A percentile compares a stretch with the other conserved stretches of the same genome.
These are phyloP conservation scores for Pseudochaenichthys georgianus DNA, from an alignment of 2,797 vertebrate genomes.

Conservation along the genomic window DNA sequence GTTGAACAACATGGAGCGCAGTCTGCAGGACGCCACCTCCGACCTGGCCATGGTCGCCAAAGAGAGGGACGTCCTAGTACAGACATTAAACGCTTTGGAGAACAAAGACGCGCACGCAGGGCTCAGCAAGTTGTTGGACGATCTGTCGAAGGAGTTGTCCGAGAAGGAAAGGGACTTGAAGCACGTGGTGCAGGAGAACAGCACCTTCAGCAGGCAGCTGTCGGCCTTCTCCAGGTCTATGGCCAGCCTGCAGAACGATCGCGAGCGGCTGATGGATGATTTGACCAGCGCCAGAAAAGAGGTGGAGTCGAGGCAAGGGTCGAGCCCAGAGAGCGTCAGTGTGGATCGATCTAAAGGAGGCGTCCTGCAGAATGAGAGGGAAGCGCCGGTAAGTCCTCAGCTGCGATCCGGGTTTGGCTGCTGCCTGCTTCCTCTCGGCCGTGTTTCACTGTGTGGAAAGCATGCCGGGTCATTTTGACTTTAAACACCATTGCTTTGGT, in stretches of 20 bases:
- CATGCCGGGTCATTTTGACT: constrained; percentile 58
- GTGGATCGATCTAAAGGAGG: constrained; percentile 69
- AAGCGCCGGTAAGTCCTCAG: constrained; percentile 80
- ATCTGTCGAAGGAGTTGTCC: constrained; percentile 77
- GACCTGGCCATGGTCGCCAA: constrained; percentile 73
- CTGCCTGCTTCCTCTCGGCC: constrained; percentile 56
- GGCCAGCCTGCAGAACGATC: constrained; percentile 91
- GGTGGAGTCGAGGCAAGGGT: constrained; percentile 74
- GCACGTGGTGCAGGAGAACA: constrained; percentile 79
- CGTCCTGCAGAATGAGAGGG: constrained; percentile 68
- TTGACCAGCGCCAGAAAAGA: constrained; percentile 79
- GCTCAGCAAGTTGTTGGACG: constrained; percentile 77
- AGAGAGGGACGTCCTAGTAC: constrained; percentile 78
- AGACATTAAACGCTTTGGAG: constrained; percentile 72
- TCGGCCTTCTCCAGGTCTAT: constrained; percentile 90
- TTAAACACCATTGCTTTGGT: constrained; percentile 45
- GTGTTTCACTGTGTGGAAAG: constrained; percentile 41
- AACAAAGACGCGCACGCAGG: constrained; percentile 68
- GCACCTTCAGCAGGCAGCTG: constrained; percentile 81
- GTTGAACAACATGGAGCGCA: constrained; percentile 77
- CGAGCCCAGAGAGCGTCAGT: constrained; percentile 49
- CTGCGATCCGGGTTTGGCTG: constrained; percentile 57
- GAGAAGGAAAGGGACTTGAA: constrained; percentile 82
- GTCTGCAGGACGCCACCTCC: constrained; percentile 76
- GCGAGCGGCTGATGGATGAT: constrained; percentile 88